Evolutionary conservation across 2,888 invertebrate species (phyloP), one percentile per base, ranked within the genome.

Genomic region (Andrena marginata): DNA sequence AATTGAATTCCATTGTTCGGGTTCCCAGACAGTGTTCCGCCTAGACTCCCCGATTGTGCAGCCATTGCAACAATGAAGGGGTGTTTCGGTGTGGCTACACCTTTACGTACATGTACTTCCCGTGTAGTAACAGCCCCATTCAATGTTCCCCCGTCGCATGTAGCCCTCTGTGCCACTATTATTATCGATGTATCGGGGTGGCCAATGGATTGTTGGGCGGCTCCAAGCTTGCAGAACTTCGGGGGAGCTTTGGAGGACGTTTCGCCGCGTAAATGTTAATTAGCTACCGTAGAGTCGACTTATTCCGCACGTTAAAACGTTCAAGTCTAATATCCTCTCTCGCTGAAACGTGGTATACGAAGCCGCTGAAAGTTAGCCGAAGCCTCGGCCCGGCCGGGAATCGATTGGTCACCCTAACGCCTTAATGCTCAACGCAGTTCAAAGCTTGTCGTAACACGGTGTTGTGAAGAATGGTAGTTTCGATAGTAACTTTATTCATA

Each of bases 21-120:
- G 85, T 88, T 85, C 76, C 76, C 80, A 74, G 87, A 84, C 49
- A 29, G 42, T 59, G 56, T 80, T 82, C 87, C 88, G 85, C 88
- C 90, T 87, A 92, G 90, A 87, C 89, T 92, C 89, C 59, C 31
- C 88, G 86, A 85, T 64, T 68, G 77, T 85, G 86, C 85, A 86
- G 84, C 54, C n/a, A 42, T 10, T 62, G 63, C 60, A 42, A 69
- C 84, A 74, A 80, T 81, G 72, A 60, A 83, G 90, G 89, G 89
- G 89, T 91, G 90, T 91, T 91, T 92, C 90, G 92, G 91, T 87
- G 89, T 73, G 88, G 89, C 87, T 80, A 85, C 89, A 80, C 83
- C 82, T 72, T 87, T 51, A 71, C 72, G 54, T 56, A 82, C 74
- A 75, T 48, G 51, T 64, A 76, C 85, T 80, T 89, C 87, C 85